These are phyloP conservation scores for Anthophora plumipes DNA, from an alignment of 2,888 invertebrate species.

Conservation along the genomic window DNA sequence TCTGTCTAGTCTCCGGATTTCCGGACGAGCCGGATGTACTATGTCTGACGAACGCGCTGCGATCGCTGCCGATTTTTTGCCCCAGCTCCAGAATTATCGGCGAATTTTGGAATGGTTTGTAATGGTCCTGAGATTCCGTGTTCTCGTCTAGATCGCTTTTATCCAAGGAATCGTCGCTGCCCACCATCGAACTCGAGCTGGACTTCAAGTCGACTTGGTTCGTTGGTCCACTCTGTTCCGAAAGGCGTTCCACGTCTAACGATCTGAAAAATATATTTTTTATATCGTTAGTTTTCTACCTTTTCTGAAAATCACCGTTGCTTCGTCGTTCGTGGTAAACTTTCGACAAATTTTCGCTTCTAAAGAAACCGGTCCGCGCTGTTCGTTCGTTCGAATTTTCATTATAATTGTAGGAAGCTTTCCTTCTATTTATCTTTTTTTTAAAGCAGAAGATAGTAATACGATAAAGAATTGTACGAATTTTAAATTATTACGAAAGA, in stretches of 20 bases:
- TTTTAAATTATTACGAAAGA: no score
- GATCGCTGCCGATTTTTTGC: slow-evolving; percentile 79
- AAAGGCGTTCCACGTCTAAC: slow-evolving; percentile 78
- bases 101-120: slow-evolving; percentile 79
- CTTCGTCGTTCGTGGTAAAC: no score
- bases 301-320: not conserved
- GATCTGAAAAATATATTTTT: slow-evolving; percentile 65
- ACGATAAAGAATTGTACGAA: no score
- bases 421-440: no score
- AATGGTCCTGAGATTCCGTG: slow-evolving; percentile 78
- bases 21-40: slow-evolving; percentile 70
- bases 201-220: slow-evolving; percentile 83
- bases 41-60: slow-evolving; percentile 80
- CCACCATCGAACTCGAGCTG: slow-evolving; percentile 86
- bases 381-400: no score
- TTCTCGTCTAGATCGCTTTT: slow-evolving; percentile 84
- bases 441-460: no score
- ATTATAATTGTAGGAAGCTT: no score
- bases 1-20: slow-evolving; percentile 69
- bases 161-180: slow-evolving; percentile 87
- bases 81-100: slow-evolving; percentile 79
- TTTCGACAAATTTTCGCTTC: no score
- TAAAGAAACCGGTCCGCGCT: no score
- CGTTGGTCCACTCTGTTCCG: slow-evolving; percentile 77
- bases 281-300: not conserved